Conservation (phyloP, 2,888 invertebrate genomes). For the Sesia bembeciformis region DNA sequence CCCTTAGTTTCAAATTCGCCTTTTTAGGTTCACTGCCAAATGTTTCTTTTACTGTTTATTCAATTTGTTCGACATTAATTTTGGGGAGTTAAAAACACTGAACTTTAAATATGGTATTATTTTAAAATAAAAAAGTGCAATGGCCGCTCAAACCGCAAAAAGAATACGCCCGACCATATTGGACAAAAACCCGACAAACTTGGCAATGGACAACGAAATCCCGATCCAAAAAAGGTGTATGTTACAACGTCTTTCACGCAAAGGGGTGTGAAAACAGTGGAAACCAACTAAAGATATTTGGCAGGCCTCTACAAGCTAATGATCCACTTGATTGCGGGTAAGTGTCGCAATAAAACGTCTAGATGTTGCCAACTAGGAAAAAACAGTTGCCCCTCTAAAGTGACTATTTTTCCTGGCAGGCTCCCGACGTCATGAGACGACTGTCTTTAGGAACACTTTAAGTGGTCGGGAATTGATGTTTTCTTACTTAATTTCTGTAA, state of each 20-base stretch:
- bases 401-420: conserved; percentile 67
- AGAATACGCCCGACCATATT: conserved; percentile 13
- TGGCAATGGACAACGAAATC: conserved; percentile 40
- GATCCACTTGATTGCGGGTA: conserved; percentile 72
- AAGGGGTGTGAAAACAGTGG: conserved; percentile 60
- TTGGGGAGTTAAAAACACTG: neutral
- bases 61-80: conserved; percentile 16
- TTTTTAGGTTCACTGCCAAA: conserved; percentile 16
- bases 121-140: conserved; percentile 1
- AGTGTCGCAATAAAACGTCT: conserved; percentile 70
- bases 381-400: conserved; percentile 63
- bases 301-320: conserved; percentile 70
- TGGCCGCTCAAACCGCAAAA: conserved; percentile 13
- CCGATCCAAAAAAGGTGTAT: conserved; percentile 54
- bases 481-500: conserved; percentile 33
- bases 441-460: conserved; percentile 58
- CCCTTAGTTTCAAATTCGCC: conserved; percentile 34
- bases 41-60: conserved; percentile 19
- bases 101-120: no score
- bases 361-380: conserved; percentile 67
- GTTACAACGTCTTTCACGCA: conserved; percentile 51
- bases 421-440: conserved; percentile 60
- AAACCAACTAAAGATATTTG: conserved; percentile 63
- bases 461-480: conserved; percentile 55
- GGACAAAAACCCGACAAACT: conserved; percentile 32